These are phyloP conservation scores for Channa maculata DNA, from an alignment of 2,113 vertebrate species.

Conservation along the genomic window DNA sequence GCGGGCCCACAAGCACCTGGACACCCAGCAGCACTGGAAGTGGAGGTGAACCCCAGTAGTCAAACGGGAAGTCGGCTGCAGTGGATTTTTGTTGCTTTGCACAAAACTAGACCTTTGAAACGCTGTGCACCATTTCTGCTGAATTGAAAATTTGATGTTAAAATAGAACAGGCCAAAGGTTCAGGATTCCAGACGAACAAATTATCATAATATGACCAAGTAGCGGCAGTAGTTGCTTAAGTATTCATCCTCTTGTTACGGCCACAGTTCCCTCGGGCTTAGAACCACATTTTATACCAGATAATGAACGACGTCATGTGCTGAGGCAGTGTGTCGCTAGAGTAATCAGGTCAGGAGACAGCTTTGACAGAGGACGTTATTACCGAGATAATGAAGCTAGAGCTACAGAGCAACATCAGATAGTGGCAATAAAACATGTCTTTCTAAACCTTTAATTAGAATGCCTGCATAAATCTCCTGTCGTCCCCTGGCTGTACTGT, in stretches of 20 bases:
- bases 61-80: background rate
- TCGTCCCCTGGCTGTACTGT: too few species aligned
- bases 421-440: too few species aligned
- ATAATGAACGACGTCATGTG: background rate
- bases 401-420: background rate
- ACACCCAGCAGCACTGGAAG: slow-evolving; percentile 40
- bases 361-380: background rate
- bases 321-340: background rate
- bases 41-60: slow-evolving; percentile 24
- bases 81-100: slow-evolving; percentile 31
- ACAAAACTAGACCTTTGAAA: slow-evolving; percentile 10
- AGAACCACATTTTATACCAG: background rate
- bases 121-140: slow-evolving; percentile 19
- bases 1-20: slow-evolving; percentile 41
- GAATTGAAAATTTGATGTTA: slow-evolving; percentile 7
- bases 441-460: too few species aligned
- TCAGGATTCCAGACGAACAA: slow-evolving; percentile 8
- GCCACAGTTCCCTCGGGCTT: background rate
- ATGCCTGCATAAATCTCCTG: too few species aligned
- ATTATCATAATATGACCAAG: background rate
- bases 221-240: background rate
- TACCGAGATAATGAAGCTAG: background rate
- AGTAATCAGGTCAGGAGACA: background rate
- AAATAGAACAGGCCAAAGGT: background rate
- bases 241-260: background rate